These are phyloP conservation scores for Ailurus styani DNA, from an alignment of 2,113 vertebrate genomes.

Conservation along the genomic window DNA sequence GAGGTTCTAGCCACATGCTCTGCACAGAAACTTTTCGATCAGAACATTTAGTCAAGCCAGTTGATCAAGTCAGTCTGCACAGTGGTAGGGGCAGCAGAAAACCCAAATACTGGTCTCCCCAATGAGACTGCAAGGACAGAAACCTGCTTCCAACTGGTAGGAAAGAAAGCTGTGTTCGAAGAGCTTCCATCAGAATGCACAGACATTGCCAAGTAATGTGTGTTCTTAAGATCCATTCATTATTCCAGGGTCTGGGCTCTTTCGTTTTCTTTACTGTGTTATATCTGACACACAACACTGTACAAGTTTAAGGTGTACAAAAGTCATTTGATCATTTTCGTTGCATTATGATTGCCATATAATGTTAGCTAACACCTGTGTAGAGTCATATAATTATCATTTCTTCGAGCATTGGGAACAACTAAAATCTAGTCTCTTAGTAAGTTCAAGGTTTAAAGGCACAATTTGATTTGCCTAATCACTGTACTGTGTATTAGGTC, in stretches of 20 bases:
- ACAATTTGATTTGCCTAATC: not conserved
- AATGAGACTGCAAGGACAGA: accelerated
- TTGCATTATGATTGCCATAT: not conserved
- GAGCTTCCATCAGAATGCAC: not conserved
- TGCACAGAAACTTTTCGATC: not conserved
- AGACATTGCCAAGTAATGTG: not conserved
- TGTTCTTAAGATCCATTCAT: not conserved
- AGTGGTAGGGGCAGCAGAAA: not conserved
- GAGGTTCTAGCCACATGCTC: not conserved
- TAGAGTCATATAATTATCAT: not conserved
- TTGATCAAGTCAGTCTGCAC: not conserved
- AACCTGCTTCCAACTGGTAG: not conserved
- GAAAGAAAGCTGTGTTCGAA: not conserved
- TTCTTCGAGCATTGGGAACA: not conserved
- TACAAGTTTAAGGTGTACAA: not conserved
- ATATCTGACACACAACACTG: not conserved
- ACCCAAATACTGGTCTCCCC: not conserved
- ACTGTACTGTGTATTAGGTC: not conserved
- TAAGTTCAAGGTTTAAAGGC: not conserved
- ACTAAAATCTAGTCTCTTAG: not conserved
- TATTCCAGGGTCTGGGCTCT: not conserved
- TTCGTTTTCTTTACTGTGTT: not conserved
- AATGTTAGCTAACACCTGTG: not conserved
- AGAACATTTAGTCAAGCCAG: not conserved
- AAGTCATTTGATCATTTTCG: not conserved